phyloP scores from a whole-genome alignment of 2,888 invertebrate genomes.

The Dexiosoma caninum region DNA sequence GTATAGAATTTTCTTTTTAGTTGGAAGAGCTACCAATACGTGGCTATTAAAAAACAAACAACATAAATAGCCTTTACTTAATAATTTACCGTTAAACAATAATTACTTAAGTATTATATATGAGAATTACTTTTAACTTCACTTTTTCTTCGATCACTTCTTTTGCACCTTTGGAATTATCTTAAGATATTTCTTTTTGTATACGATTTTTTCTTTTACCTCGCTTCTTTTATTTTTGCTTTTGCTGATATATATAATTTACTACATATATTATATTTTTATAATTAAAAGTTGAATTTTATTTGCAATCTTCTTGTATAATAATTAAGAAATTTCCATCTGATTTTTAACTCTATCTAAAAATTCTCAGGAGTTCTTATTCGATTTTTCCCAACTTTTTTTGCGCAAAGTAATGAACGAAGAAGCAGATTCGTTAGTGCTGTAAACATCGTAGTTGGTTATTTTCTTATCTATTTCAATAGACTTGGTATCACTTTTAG shows the following conservation, averaged over 20 bases:
- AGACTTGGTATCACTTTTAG: constrained; percentile 35
- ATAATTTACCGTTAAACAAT: constrained; percentile 32
- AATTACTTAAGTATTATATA: constrained; percentile 2
- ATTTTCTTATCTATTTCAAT: background rate
- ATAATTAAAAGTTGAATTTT: background rate
- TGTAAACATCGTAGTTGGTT: background rate
- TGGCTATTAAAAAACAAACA: constrained; percentile 40
- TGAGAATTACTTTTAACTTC: background rate
- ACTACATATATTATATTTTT: background rate
- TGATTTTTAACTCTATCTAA: constrained; percentile 5
- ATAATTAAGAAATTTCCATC: constrained; percentile 17
- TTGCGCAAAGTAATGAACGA: constrained; percentile 53
- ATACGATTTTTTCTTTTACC: constrained; percentile 12
- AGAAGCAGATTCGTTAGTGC: constrained; percentile 42
- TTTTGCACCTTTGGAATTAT: constrained; percentile 51
- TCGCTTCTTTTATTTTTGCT: background rate
- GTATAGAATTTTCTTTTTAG: constrained; percentile 20
- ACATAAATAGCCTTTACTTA: background rate
- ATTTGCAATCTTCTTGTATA: constrained; percentile 20
- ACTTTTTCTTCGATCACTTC: constrained; percentile 17
- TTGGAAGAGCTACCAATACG: constrained; percentile 43
- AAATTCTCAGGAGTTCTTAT: constrained; percentile 56
- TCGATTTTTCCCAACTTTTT: constrained; percentile 65
- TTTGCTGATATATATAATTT: background rate
- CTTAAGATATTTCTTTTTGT: constrained; percentile 39